Evolutionary conservation across 35 echinoderm and acorn worm species (phyloP), one percentile per base, ranked within the genome.

Genomic region (Apostichopus parvimensis): DNA sequence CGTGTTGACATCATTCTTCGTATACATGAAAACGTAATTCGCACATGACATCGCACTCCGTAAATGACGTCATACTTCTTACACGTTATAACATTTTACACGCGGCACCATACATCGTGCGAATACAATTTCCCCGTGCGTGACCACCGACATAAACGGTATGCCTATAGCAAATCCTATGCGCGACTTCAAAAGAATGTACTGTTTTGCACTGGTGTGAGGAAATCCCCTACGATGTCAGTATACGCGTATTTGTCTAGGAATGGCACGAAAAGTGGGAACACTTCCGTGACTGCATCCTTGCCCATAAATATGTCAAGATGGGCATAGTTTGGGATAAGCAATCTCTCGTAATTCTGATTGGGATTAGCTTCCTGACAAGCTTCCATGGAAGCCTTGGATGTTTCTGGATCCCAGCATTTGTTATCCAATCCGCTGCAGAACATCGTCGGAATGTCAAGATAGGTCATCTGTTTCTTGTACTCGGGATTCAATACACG

Each of bases 381-480:
- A 8, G 73, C 57, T 54, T 95, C 91, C 77, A 84, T 82, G 17
- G 91, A 93, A 55, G 25, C 9, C 61, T 93, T 92, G 1, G 91
- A 88, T 4, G 91, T 88, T 7, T 95, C 91, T 53, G 94, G 91
- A 68, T 93, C 26, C 84, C 86, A 93, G n/a, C 92, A 93, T 26
- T 90, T 68, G 75, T 95, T 95, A 21, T 95, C 94, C 66, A 58
- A 9, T 10, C 94, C 94, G 60, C 91, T 90, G 70, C 92, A 93
- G 71, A 93, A 95, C 86, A 95, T 26, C 11, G 92, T 90, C 15
- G 94, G 94, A 82, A 95, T 88, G 87, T 95, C 94, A 21, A 95
- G 60, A 13, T 90, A 92, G 12, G 62, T 72, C 71, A 95, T 66
- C 20, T 95, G 92, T 15, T 82, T 90, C 79, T 93, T 54, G 34